Evolutionary conservation across 2,888 invertebrate genomes (phyloP).

Genomic region (Syrista parreyssii): DNA sequence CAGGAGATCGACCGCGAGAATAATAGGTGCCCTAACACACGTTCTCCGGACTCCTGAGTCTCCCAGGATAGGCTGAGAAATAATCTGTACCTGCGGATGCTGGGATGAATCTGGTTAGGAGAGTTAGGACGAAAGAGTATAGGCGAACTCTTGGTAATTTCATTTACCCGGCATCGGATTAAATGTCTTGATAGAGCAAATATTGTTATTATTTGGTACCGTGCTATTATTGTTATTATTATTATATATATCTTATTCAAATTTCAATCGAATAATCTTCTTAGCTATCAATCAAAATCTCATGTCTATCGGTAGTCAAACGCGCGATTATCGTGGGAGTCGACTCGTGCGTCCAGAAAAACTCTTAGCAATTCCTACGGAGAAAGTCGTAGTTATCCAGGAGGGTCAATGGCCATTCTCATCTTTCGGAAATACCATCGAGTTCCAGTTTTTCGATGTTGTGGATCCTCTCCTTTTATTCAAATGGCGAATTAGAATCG

Average conservation of each 20-base stretch:
- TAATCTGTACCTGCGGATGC: not conserved
- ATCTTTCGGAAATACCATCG: constrained; percentile 4
- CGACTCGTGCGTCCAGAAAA: constrained; percentile 22
- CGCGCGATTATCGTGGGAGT: constrained; percentile 28
- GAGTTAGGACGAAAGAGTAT: not conserved
- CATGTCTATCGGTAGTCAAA: not conserved
- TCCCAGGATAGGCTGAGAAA: not conserved
- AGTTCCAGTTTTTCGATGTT: not conserved
- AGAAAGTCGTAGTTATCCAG: constrained; percentile 24
- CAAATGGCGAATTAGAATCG: not conserved
- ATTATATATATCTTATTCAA: not conserved
- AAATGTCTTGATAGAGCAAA: not conserved
- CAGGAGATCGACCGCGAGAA: constrained; percentile 28
- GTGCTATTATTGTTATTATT: not conserved
- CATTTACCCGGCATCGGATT: not conserved
- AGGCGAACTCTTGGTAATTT: not conserved
- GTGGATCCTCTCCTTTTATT: not conserved
- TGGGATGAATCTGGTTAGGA: not conserved
- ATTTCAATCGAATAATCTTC: not conserved
- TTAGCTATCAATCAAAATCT: not conserved
- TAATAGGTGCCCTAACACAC: constrained; percentile 8
- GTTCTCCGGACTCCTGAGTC: constrained; percentile 4
- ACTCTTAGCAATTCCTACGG: constrained; percentile 22
- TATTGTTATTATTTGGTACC: rapidly evolving
- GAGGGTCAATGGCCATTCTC: constrained; percentile 26